Base-by-base conservation (phyloP, 2,113 vertebrate species). In the Spermophilus dauricus region DNA sequence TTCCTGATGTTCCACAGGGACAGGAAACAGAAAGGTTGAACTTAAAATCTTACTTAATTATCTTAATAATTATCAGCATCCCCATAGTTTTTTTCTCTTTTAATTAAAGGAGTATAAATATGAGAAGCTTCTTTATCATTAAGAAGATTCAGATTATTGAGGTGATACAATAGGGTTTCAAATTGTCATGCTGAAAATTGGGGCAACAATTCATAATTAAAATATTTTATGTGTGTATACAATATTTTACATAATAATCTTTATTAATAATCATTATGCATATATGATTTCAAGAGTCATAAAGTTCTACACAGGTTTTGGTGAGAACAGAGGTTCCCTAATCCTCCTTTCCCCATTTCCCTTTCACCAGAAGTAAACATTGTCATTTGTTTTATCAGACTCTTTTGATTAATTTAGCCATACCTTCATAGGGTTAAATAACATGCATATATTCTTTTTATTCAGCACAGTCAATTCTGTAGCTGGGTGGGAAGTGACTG, bases 401-500 rank as follows among this genome's bases (percentile, higher is more conserved):
- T 89, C 12, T 73, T 90, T 73, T 91, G 37, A 24, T 76, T 58
- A 2, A 58, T 58, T 58, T 58, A 61, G 7, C 80, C 20, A 58
- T 84, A 42, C 9, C 8, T 75, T 65, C 77, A 48, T n/a, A 22
- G n/a, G 8, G 73, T 24, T 67, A 65, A 51, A 80, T 45, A 87
- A 30, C 39, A 81, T 12, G 5, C 30, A 5, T 32, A 2, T 75
- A 22, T 63, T 67, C 56, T 42, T 88, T 95, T 75, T 90, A 70
- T 89, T 67, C 92, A 82, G 72, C 58, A 72, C 12, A 75, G 65
- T 56, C 94, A 86, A 11, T 95, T 96, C n/a, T 83, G 30, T 96
- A 84, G n/a, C 8, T 78, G 16, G 69, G 28, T 95, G 91, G 69
- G 78, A 90, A 97, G 83, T 83, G 80, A 18, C 34, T 78, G 18